A percentile compares a stretch with the other conserved stretches of the same genome.
phyloP scores from a whole-genome alignment of 2,797 vertebrate genomes.

The Syndactyla subalaris region DNA sequence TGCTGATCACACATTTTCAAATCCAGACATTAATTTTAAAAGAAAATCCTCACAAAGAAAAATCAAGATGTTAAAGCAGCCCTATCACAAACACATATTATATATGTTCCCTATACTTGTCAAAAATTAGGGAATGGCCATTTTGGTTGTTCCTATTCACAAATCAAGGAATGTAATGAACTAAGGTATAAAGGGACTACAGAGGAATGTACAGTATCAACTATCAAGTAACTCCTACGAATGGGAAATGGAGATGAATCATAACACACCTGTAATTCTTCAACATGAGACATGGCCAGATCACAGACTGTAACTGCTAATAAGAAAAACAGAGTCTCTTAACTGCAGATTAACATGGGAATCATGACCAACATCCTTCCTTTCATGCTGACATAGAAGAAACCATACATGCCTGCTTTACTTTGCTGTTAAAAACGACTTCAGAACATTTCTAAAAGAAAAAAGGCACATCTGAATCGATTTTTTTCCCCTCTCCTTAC shows the following conservation, averaged over 20 bases:
- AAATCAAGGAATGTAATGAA: not conserved
- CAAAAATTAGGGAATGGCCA: not conserved
- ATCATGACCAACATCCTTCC: not conserved
- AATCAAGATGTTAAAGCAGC: not conserved
- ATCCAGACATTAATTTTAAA: not conserved
- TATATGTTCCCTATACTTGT: not conserved
- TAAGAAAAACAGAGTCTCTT: not conserved
- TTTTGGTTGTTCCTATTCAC: not conserved
- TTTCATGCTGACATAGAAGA: not conserved
- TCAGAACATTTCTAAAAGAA: not conserved
- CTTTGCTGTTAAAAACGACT: not conserved
- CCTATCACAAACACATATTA: not conserved
- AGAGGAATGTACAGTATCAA: not conserved
- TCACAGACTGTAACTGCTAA: not conserved
- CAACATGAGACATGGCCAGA: not conserved
- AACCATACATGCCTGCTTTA: not conserved
- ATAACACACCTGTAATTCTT: conserved; percentile 15
- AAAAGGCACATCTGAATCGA: not conserved
- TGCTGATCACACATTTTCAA: not conserved
- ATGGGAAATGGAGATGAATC: not conserved
- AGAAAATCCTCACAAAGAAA: not conserved
- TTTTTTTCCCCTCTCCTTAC: not conserved
- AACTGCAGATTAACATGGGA: not conserved
- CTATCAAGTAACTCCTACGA: not conserved
- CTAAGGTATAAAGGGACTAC: not conserved